phyloP scores from a whole-genome alignment of 92 coral and sea anemone species.

The Meandrina meandrites region DNA sequence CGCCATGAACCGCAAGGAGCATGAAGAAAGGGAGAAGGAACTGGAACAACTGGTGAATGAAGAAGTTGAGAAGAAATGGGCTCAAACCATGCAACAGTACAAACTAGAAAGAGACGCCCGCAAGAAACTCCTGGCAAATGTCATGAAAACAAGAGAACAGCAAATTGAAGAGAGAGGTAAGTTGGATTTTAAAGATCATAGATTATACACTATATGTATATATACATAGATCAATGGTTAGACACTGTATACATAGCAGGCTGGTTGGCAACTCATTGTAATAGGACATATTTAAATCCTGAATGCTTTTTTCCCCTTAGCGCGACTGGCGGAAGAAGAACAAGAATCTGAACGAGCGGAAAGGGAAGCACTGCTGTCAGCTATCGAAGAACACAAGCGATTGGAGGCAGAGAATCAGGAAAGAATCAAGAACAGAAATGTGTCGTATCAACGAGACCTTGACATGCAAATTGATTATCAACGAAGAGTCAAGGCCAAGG shows the following conservation, averaged over 20 bases:
- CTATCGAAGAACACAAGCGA: constrained; percentile 90
- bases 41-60: constrained; percentile 83
- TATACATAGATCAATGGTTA: too few species aligned
- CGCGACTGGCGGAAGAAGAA: constrained; percentile 69
- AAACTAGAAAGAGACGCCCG: constrained; percentile 86
- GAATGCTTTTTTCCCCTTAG: constrained; percentile 16
- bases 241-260: too few species aligned
- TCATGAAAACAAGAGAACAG: constrained; percentile 76
- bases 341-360: constrained; percentile 77
- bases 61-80: constrained; percentile 96
- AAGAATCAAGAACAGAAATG: constrained; percentile 76
- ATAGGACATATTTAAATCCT: background rate
- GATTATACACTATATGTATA: too few species aligned
- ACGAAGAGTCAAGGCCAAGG: constrained; percentile 65
- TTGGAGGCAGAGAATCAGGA: constrained; percentile 82
- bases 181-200: constrained; percentile 24
- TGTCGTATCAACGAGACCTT: constrained; percentile 78
- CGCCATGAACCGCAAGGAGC: constrained; percentile 88
- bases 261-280: too few species aligned
- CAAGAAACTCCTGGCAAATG: constrained; percentile 82
- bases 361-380: constrained; percentile 72
- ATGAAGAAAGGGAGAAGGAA: constrained; percentile 76
- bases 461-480: constrained; percentile 97
- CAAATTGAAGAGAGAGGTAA: constrained; percentile 89
- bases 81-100: constrained; percentile 77